Evolutionary conservation across 2,797 vertebrate species (phyloP), one percentile per base, ranked within the genome.

Genomic region (Sciurus vulgaris): DNA sequence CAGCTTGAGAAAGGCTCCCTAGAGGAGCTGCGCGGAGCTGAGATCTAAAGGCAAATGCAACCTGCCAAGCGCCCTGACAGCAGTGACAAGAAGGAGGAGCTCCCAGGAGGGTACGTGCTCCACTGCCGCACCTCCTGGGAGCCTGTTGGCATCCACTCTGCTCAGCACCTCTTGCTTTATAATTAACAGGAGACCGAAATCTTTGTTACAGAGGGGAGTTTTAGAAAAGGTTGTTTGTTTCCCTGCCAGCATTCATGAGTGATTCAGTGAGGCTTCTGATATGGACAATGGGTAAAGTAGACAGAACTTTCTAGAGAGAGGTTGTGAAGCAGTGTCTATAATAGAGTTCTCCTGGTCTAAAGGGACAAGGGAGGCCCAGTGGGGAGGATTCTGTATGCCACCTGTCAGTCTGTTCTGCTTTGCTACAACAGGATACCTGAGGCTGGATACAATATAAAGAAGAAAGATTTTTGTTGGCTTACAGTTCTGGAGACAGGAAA

Each of bases 231-330:
- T 2, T n/a, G 0, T 2, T 24, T 67, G 14, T 70, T 77, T 67
- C 51, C 69, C 44, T 73, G 10, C 78, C 91, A 49, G 85, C 49
- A 54, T 77, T 44, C 28, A 26, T 47, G 49, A 35, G 11, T 8
- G 33, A 85, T 63, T 15, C 7, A 9, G 0, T 47, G 17, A 87
- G 4, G 61, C 63, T 96, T 93, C n/a, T 56, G 69, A 6, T 20
- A 10, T n/a, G 10, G 10, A 76, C 51, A 26, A 4, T 22, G 28
- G 13, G 35, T n/a, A 6, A 85, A 59, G 28, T 47, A 90, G n/a
- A 77, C 11, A 86, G 65, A 79, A 59, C n/a, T n/a, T 94, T 95
- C 70, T 65, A 67, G 67, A 85, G 83, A 65, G 54, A 44, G 30
- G 86, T 33, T 72, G 4, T 65, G 30, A 65, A 41, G 22, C 41